Percentiles rank a stretch among this genome's conserved stretches.
These are phyloP conservation scores for Champsocephalus esox DNA, from an alignment of 2,797 vertebrate genomes.

Conservation along the genomic window DNA sequence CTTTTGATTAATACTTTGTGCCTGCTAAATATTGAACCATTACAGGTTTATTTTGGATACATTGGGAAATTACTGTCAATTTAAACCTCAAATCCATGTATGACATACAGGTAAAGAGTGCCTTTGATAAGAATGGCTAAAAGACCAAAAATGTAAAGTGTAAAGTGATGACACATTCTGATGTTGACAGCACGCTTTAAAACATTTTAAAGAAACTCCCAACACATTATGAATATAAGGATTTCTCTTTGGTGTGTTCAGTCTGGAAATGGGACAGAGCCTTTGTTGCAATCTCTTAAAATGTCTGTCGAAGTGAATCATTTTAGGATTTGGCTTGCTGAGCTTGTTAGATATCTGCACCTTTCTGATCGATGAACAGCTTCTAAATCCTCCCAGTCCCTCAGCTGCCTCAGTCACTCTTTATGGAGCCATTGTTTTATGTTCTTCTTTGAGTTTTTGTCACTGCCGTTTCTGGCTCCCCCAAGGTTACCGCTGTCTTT, in stretches of 20 bases:
- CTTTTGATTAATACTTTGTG: neutral
- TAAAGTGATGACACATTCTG: neutral
- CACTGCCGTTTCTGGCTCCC: constrained; percentile 49
- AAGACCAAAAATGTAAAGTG: neutral
- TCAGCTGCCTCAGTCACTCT: constrained; percentile 32
- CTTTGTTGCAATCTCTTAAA: constrained; percentile 41
- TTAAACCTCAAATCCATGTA: neutral
- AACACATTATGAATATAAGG: constrained; percentile 7
- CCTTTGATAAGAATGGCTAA: no score
- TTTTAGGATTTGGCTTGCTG: constrained; percentile 35
- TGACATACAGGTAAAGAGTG: no score
- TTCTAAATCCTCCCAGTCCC: constrained; percentile 45
- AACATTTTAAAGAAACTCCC: constrained; percentile 11
- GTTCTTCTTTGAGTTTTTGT: constrained; percentile 48
- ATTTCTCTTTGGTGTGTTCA: constrained; percentile 20
- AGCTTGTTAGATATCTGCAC: constrained; percentile 54
- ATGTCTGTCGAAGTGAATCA: constrained; percentile 51
- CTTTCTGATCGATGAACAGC: constrained; percentile 55
- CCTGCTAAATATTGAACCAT: neutral
- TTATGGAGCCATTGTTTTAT: constrained; percentile 32
- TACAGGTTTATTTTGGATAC: neutral
- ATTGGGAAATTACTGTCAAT: neutral
- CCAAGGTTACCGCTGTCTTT: constrained; percentile 58
- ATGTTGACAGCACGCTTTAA: neutral
- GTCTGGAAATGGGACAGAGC: constrained; percentile 22